Evolutionary conservation across 2,797 vertebrate species (phyloP).

Genomic region (Hippocampus kuda): DNA sequence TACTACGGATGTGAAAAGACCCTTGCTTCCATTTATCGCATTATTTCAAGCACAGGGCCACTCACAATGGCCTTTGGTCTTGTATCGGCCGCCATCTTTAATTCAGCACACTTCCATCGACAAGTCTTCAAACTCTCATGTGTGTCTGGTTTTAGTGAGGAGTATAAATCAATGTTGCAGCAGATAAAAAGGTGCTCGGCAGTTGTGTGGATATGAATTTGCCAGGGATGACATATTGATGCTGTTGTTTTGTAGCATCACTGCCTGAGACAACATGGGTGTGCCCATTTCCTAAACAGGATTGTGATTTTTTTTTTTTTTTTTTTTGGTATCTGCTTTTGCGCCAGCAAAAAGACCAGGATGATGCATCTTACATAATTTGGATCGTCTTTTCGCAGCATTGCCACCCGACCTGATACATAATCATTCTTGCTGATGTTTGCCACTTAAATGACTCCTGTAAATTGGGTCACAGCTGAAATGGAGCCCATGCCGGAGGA

Average conservation of each 20-base stretch:
- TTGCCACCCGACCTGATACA: neutral
- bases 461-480: neutral
- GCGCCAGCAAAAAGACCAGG: no score
- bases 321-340: no score
- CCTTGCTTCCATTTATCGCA: neutral
- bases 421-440: neutral
- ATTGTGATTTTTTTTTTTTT: no score
- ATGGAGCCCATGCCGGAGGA: no score
- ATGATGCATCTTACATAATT: neutral
- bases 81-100: neutral
- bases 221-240: neutral
- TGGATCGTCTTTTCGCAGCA: neutral
- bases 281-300: neutral
- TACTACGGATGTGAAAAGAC: no score
- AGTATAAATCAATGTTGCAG: neutral
- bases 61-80: neutral
- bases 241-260: neutral
- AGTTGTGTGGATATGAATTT: neutral
- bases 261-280: no score
- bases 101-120: neutral
- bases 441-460: neutral
- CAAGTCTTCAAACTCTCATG: neutral
- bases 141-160: neutral
- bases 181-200: neutral
- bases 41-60: neutral